Base-by-base conservation (phyloP, 2,888 invertebrate species). In the Scelioninae gen. 1 region DNA sequence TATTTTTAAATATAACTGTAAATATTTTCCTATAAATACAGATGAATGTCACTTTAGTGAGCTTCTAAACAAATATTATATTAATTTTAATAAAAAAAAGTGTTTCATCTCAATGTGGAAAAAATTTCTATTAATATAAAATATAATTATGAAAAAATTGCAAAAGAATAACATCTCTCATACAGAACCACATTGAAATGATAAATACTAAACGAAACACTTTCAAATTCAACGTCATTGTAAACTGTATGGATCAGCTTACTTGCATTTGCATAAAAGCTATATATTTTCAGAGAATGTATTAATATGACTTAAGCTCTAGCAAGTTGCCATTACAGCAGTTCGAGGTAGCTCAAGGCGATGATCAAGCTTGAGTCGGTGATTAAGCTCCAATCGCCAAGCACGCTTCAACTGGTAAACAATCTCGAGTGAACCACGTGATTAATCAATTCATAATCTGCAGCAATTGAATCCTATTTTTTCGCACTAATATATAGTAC, bases 361-460 rank as follows among this genome's bases (percentile, higher is more conserved):
- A 65, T 72, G 79, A 80, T 80, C 74, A 80, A 80, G 66, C 72
- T 60, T 43, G 45, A 72, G 55, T 80, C 60, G 68, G 62, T 80
- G 74, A 80, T 79, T 79, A 79, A 79, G 65, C 55, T 72, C 29
- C 38, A 72, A 79, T 79, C 78, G 47, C 34, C 71, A 65, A 78
- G 45, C 56, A 58, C 38, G 53, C 71, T 79, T 65, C 31, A 71
- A 51, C 68, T 71, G 32, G 55, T 78, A 71, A 79, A 79, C 71
- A 79, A 79, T 72, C 65, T 65, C 71, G 49, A 71, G 40, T 40
- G 49, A 79, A 38, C 31, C 31, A 47, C 11, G 38, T 62, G 43
- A 69, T 77, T 65, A 56, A 79, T 79, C 65, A 65, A 65, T 72
- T 56, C 58, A 72, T 63, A 71, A 78, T 63, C 58, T 40, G 15